phyloP scores from a whole-genome alignment of 2,113 vertebrate species.

The Colistium nudipinnis region DNA sequence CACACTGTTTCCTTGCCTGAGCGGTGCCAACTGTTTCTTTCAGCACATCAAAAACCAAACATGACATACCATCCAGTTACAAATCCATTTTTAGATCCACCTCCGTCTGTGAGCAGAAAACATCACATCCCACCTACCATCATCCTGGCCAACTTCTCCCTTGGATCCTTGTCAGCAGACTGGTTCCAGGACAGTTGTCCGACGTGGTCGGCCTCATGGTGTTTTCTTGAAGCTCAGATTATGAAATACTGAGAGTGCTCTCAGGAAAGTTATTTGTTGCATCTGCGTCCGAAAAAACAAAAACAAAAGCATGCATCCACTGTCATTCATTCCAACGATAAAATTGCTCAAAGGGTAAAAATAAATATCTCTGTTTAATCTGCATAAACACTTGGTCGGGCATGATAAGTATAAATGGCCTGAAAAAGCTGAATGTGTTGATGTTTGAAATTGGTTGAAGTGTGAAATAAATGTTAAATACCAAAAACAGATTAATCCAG shows the following conservation, averaged over 20 bases:
- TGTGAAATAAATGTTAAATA: too few relatives aligned
- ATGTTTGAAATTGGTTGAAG: too few relatives aligned
- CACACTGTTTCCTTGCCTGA: not conserved
- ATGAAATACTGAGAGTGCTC: conserved; percentile 30
- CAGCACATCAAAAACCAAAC: conserved; percentile 31
- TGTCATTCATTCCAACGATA: too few relatives aligned
- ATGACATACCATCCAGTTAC: conserved; percentile 10
- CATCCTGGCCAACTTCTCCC: conserved; percentile 33
- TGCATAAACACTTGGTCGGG: too few relatives aligned
- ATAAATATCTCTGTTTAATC: too few relatives aligned
- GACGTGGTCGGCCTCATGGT: not conserved
- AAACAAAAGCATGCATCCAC: too few relatives aligned
- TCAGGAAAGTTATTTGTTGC: too few relatives aligned
- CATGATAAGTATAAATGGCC: too few relatives aligned
- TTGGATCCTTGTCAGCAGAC: conserved; percentile 36
- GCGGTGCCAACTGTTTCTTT: conserved; percentile 8
- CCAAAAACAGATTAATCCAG: too few relatives aligned
- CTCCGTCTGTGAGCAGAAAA: conserved; percentile 26
- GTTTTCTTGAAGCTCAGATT: conserved; percentile 23
- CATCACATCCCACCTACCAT: conserved; percentile 52
- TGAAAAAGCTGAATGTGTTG: too few relatives aligned
- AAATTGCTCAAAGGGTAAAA: too few relatives aligned
- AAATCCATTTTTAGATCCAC: conserved; percentile 56
- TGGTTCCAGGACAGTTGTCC: conserved; percentile 26
- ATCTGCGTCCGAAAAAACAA: too few relatives aligned